Percentiles rank a stretch among this genome's conserved stretches.
Conservation (phyloP, 2,888 invertebrate species). For the Allygus modestus region DNA sequence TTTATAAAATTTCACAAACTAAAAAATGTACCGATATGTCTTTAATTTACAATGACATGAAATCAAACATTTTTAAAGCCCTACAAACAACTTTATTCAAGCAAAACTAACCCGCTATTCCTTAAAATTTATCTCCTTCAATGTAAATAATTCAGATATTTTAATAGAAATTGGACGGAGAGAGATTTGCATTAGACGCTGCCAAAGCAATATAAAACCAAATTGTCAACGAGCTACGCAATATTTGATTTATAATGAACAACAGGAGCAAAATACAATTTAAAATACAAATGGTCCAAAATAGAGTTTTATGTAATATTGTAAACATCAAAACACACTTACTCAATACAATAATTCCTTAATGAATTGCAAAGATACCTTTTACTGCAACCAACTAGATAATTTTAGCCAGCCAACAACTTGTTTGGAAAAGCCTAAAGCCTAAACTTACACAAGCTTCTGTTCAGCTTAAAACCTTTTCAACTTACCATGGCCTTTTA, state of each 20-base stretch:
- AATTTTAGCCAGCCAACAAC: not conserved
- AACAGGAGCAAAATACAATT: not conserved
- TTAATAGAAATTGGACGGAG: no score
- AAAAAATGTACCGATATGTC: no score
- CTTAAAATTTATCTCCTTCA: no score
- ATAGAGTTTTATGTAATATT: not conserved
- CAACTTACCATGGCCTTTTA: conserved; percentile 8
- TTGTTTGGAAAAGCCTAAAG: not conserved
- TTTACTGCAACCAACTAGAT: not conserved
- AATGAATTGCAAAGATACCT: not conserved
- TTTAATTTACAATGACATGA: no score
- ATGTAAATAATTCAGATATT: no score
- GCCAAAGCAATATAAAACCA: not conserved
- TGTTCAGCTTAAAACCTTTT: conserved; percentile 17
- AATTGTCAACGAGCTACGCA: not conserved
- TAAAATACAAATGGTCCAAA: not conserved
- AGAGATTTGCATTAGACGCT: no score
- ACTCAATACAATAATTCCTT: not conserved
- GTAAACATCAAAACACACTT: not conserved
- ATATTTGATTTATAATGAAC: not conserved
- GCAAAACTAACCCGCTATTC: no score
- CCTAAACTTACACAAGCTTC: conserved; percentile 24
- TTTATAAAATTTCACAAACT: no score
- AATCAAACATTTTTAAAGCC: no score
- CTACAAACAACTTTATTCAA: no score